Conservation (phyloP, 2,797 vertebrate species). For the Acestrorhynchus altus region DNA sequence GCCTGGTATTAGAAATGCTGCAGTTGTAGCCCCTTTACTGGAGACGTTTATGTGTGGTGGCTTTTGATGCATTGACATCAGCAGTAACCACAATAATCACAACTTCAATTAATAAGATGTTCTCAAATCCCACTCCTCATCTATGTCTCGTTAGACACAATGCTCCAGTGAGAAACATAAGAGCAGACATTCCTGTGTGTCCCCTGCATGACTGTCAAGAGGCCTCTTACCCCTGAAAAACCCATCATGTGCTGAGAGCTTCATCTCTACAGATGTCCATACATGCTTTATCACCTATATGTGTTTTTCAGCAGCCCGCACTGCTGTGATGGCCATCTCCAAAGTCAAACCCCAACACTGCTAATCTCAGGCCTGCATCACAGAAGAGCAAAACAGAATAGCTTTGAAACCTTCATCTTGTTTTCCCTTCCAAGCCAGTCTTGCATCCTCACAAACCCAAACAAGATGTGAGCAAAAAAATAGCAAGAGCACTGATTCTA, state of each 20-base stretch:
- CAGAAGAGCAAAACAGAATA: conserved; percentile 10
- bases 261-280: conserved; percentile 9
- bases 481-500: conserved; percentile 31
- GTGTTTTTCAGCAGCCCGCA: conserved; percentile 37
- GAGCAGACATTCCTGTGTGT: conserved; percentile 62
- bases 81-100: neutral
- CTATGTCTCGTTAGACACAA: conserved; percentile 40
- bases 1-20: no score
- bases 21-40: no score
- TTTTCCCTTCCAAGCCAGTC: conserved; percentile 46
- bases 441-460: conserved; percentile 53
- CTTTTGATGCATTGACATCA: no score
- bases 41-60: no score
- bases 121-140: neutral
- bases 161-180: conserved; percentile 25
- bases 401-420: conserved; percentile 61
- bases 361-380: conserved; percentile 68
- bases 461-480: conserved; percentile 40
- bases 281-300: conserved; percentile 28
- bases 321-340: conserved; percentile 54
- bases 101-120: neutral
- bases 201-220: conserved; percentile 50
- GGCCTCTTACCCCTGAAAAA: neutral
- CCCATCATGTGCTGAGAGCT: conserved; percentile 24
- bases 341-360: conserved; percentile 49